Conservation (phyloP, 2,888 invertebrate genomes). For the Seira ritae region DNA sequence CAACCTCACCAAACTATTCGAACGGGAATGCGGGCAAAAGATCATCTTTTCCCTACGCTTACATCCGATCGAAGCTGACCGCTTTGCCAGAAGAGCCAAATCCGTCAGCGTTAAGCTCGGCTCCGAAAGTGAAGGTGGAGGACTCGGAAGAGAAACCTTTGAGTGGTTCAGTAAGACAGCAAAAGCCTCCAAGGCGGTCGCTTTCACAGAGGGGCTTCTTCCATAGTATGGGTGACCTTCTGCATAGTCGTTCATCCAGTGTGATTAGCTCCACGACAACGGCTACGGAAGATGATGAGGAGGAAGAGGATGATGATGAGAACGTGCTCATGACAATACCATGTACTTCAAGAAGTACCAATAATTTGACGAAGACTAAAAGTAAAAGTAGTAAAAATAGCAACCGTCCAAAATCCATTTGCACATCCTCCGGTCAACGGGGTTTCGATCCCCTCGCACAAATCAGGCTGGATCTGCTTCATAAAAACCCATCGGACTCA, state of each 20-base stretch:
- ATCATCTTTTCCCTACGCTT: constrained; percentile 74
- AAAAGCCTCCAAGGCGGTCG: neutral
- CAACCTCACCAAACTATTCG: constrained; percentile 22
- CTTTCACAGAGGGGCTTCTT: neutral
- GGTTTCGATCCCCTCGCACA: constrained; percentile 66
- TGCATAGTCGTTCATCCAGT: neutral
- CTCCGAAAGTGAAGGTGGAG: neutral
- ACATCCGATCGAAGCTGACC: constrained; percentile 73
- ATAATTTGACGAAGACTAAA: no score
- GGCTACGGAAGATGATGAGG: neutral
- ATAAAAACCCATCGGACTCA: constrained; percentile 55
- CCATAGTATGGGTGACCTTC: neutral
- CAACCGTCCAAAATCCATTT: constrained; percentile 36
- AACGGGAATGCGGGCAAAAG: constrained; percentile 43
- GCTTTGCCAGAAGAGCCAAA: constrained; percentile 73
- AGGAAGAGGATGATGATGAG: constrained; percentile 21
- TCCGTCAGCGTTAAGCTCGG: neutral
- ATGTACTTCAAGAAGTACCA: no score
- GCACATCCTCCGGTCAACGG: constrained; percentile 35
- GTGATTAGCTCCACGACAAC: neutral
- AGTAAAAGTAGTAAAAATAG: constrained; percentile 10
- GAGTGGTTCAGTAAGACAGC: constrained; percentile 18
- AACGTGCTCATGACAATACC: neutral
- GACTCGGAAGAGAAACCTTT: neutral
- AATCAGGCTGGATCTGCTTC: constrained; percentile 70